Evolutionary conservation across 2,113 vertebrate species (phyloP).

Genomic region (Grammomys dolichurus): DNA sequence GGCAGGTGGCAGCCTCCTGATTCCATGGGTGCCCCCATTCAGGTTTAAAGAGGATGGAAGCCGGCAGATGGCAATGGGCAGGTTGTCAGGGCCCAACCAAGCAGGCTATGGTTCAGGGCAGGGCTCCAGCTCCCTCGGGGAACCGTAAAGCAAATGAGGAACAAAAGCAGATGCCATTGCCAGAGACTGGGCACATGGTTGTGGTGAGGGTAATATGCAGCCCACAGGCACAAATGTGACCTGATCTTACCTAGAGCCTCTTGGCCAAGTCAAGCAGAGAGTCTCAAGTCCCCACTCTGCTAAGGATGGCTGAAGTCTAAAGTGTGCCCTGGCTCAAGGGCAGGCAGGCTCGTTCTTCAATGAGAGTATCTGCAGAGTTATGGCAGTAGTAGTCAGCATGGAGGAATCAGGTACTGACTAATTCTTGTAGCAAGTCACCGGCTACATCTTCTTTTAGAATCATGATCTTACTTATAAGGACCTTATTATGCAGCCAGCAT

Average conservation of each 20-base stretch:
- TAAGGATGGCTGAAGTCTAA: neutral
- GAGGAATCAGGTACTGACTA: neutral
- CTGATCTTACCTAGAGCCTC: neutral
- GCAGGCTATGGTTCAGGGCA: conserved; percentile 64
- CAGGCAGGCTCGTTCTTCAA: neutral
- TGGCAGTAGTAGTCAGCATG: too few species aligned
- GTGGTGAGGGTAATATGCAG: neutral
- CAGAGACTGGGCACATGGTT: conserved; percentile 30
- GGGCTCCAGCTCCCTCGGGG: conserved; percentile 64
- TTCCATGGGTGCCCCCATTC: conserved; percentile 43
- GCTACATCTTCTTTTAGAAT: neutral
- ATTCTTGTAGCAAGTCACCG: neutral
- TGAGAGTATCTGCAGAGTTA: neutral
- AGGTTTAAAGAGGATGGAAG: conserved; percentile 65
- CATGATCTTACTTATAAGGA: neutral
- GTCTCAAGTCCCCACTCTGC: neutral
- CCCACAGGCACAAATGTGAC: neutral
- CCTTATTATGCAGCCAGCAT: neutral
- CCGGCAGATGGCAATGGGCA: conserved; percentile 68
- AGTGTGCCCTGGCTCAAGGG: neutral
- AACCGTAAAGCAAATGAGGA: conserved; percentile 61
- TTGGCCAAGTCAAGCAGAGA: neutral
- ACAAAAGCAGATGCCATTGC: conserved; percentile 49
- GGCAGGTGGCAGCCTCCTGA: conserved; percentile 66
- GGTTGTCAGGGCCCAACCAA: conserved; percentile 41